Conservation (phyloP, 2,113 vertebrate species). For the Phrynosoma blainvillii region DNA sequence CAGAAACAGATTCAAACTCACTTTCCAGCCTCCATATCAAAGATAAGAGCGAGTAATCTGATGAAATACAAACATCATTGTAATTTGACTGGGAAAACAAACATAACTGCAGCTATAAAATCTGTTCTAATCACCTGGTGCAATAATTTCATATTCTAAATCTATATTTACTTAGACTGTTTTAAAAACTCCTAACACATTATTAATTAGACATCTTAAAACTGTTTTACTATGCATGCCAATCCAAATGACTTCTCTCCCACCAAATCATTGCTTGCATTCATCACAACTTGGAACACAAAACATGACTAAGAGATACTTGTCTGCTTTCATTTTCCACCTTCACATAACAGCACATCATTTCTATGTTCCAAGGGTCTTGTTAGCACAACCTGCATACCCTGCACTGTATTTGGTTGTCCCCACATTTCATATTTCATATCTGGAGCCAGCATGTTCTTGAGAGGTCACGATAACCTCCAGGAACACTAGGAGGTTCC, state of each 20-base stretch:
- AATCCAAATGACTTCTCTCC: not conserved
- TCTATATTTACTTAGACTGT: not conserved
- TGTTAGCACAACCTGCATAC: too few relatives aligned
- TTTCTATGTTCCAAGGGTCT: too few relatives aligned
- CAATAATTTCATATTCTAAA: not conserved
- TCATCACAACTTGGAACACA: not conserved
- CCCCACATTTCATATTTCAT: too few relatives aligned
- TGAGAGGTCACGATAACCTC: too few relatives aligned
- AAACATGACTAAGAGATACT: not conserved
- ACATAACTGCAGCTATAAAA: constrained; percentile 2
- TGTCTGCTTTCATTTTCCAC: not conserved
- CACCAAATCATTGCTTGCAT: not conserved
- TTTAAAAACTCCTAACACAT: not conserved
- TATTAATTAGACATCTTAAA: not conserved
- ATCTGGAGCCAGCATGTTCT: too few relatives aligned
- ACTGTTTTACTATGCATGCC: not conserved
- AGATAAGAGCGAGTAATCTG: not conserved
- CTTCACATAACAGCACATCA: too few relatives aligned
- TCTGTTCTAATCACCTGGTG: not conserved
- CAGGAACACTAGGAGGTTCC: too few relatives aligned
- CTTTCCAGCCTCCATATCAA: constrained; percentile 14
- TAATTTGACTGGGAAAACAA: constrained; percentile 35
- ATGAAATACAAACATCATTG: constrained; percentile 31
- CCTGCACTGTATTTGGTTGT: too few relatives aligned
- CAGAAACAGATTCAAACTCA: not conserved